Evolutionary conservation across 2,113 vertebrate genomes (phyloP).

Genomic region (Melanerpes aurifrons): DNA sequence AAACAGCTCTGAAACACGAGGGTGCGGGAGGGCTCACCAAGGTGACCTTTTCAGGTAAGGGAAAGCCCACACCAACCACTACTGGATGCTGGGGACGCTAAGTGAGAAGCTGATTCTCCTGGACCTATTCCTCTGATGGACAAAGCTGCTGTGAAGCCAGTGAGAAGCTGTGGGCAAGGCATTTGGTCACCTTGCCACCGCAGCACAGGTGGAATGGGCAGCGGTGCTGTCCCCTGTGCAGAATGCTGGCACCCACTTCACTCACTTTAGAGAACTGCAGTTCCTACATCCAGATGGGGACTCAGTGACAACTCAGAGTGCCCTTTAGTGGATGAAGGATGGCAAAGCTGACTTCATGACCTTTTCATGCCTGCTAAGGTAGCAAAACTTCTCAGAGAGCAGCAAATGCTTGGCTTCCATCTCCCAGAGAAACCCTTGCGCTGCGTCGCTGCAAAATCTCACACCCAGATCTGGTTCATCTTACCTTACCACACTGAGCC

Average conservation of each 20-base stretch:
- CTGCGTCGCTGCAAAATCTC: background rate
- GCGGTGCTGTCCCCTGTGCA: background rate
- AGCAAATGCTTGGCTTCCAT: background rate
- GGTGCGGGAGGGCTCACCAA: background rate
- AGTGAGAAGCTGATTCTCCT: background rate
- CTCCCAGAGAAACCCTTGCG: background rate
- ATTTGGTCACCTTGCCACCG: background rate
- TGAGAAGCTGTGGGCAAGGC: fast-evolving
- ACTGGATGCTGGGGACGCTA: background rate
- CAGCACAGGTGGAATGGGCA: background rate
- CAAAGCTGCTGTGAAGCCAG: background rate
- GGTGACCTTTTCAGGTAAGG: background rate
- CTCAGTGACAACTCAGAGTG: background rate
- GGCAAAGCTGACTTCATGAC: background rate
- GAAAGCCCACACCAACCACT: background rate
- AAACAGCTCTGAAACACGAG: background rate
- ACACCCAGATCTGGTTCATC: background rate
- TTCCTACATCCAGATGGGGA: background rate
- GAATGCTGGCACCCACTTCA: background rate
- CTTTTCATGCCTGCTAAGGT: background rate
- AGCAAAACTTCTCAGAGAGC: background rate
- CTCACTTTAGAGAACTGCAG: background rate
- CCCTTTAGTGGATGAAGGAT: background rate
- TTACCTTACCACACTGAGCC: background rate
- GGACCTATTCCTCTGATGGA: background rate